phyloP scores from a whole-genome alignment of 2,888 invertebrate genomes.

The Spisula subtruncata region DNA sequence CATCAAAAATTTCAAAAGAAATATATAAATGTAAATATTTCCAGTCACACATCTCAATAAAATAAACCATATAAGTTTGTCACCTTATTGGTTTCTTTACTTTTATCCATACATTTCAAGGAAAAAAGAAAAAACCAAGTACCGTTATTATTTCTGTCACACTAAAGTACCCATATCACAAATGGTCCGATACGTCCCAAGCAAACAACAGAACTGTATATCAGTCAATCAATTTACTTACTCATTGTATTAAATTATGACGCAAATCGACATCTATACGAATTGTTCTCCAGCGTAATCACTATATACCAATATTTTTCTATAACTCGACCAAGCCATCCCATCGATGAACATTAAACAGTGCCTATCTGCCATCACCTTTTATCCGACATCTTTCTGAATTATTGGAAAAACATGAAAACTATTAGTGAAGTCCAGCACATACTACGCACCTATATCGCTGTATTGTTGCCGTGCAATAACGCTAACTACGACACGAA shows the following conservation, averaged over 20 bases:
- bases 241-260: conserved; percentile 44
- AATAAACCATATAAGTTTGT: background rate
- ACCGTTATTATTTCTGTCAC: background rate
- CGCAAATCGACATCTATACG: conserved; percentile 45
- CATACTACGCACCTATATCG: conserved; percentile 53
- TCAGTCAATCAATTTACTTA: conserved; percentile 52
- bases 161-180: background rate
- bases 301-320: conserved; percentile 42
- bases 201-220: conserved; percentile 1
- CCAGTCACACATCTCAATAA: background rate
- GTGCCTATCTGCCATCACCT: conserved; percentile 39
- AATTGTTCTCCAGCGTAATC: conserved; percentile 31
- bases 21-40: background rate
- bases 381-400: conserved; percentile 50
- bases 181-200: background rate
- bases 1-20: conserved; percentile 5
- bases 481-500: conserved; percentile 51
- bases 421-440: conserved; percentile 41
- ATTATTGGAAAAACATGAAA: conserved; percentile 62
- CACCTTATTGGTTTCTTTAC: background rate
- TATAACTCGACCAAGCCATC: conserved; percentile 36
- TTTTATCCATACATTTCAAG: background rate
- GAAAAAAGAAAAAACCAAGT: background rate
- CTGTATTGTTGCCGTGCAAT: conserved; percentile 49
- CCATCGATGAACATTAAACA: conserved; percentile 42